Evolutionary conservation across 2,888 invertebrate species (phyloP), one percentile per base, ranked within the genome.

Genomic region (Baronia brevicornis): DNA sequence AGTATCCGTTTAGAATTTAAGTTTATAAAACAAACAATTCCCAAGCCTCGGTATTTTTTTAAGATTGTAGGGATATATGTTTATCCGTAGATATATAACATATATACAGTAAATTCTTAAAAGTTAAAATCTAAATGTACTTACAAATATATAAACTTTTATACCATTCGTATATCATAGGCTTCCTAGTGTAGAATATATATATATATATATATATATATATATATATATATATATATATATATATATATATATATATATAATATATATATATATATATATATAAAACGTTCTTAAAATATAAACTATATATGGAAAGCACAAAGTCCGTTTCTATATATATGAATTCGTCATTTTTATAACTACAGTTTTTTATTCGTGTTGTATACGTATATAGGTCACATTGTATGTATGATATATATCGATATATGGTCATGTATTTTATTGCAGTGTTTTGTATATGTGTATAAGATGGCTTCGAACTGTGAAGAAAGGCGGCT

Each of bases 301-400:
- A 41, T 44, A 20, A 34, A 28, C 28, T 44, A 39, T 41, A 28
- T 32, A 28, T 25, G 36, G 48, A 54, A 62, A 59, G 79, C 79
- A 80, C 79, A 79, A 78, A 78, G 66, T 58, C 58, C 51, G 61
- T 69, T 70, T 62, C 62, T 67, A 60, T 62, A 24, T 33, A 51
- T 59, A 60, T 59, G 41, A 65, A 67, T 62, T 59, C 57, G 64
- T 67, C 57, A 51, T 62, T 64, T 63, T 66, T 39, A 38, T 31
- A 29, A 37, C 32, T 43, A 43, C 49, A 38, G 41, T 46, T 54
- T 51, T 54, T 51, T 64, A 68, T 65, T 54, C 50, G 52, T 69
- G 64, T 68, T 55, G 68, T 75, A 72, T 72, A 69, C 63, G 62
- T 66, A 48, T 70, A 68, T n/a, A 60, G 48, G 48, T 26, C 52